These are phyloP conservation scores for Palloptera scutellata DNA, from an alignment of 2,888 invertebrate genomes.

Conservation along the genomic window DNA sequence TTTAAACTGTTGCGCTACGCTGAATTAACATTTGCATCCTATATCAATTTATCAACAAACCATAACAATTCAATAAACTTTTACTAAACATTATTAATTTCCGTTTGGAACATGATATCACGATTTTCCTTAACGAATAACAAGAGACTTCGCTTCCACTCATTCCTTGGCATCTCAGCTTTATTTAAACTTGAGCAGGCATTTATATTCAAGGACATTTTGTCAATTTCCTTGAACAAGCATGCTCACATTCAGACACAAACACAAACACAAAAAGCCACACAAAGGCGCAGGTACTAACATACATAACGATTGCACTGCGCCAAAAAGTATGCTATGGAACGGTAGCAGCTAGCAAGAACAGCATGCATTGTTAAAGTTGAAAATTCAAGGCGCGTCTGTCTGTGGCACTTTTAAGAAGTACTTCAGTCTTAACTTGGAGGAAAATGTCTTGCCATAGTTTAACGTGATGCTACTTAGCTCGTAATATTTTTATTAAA, in stretches of 20 bases:
- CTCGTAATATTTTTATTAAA: background rate
- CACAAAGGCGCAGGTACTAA: background rate
- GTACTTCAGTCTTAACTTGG: no score
- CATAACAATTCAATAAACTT: conserved; percentile 19
- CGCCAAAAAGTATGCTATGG: background rate
- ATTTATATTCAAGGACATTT: conserved; percentile 13
- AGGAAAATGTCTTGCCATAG: no score
- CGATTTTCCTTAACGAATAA: no score
- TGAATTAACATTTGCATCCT: no score
- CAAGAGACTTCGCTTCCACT: background rate
- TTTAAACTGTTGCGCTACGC: no score
- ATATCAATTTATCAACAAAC: background rate
- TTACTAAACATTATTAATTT: conserved; percentile 16
- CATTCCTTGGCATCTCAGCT: background rate
- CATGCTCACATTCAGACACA: conserved; percentile 1
- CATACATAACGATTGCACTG: background rate
- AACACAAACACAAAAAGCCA: background rate
- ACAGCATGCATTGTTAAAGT: background rate
- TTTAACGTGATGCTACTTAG: no score
- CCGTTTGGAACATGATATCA: conserved; percentile 1
- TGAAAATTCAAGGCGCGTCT: conserved; percentile 12
- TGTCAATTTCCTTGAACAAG: conserved; percentile 11
- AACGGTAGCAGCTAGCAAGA: background rate
- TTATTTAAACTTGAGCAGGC: background rate
- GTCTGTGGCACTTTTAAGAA: conserved; percentile 8